phyloP scores from a whole-genome alignment of 2,888 invertebrate species.

The Spisula solida region DNA sequence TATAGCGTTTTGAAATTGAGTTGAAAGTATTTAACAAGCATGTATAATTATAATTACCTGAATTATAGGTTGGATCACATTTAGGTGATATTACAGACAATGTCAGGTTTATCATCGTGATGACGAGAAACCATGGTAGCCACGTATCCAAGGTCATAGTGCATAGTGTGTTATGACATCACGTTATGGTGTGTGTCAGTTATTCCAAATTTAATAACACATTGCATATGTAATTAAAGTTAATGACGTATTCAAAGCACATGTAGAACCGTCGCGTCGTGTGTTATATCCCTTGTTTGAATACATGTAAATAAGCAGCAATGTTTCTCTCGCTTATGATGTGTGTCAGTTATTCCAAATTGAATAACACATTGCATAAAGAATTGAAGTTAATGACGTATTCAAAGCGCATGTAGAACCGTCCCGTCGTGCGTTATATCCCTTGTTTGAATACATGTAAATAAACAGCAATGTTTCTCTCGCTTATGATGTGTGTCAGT shows the following conservation, averaged over 20 bases:
- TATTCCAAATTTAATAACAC: background rate
- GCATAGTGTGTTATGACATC: constrained; percentile 28
- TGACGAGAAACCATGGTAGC: constrained; percentile 19
- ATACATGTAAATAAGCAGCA: background rate
- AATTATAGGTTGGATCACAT: background rate
- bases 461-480: background rate
- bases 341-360: background rate
- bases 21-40: background rate
- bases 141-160: constrained; percentile 23
- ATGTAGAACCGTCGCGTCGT: background rate
- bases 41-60: constrained; percentile 7
- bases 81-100: background rate
- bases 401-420: background rate
- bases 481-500: background rate
- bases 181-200: background rate
- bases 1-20: no score
- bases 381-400: background rate
- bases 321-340: background rate
- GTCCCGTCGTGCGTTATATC: background rate
- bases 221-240: background rate
- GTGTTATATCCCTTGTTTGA: background rate
- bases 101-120: background rate
- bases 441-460: background rate
- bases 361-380: background rate
- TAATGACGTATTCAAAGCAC: background rate